Conservation (phyloP, 2,797 vertebrate species). For the Catharus ustulatus region DNA sequence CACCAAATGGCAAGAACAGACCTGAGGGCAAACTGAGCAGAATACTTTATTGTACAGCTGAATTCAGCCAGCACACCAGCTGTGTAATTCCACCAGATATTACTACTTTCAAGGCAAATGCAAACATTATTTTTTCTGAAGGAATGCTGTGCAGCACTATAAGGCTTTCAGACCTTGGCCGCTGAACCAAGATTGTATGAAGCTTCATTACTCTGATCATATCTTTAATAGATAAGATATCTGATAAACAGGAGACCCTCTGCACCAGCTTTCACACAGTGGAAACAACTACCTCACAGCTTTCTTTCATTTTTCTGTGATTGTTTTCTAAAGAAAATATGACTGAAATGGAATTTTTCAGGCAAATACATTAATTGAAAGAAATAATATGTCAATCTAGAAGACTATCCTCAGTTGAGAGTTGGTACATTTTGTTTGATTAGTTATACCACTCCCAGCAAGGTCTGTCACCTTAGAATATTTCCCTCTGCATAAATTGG, state of each 20-base stretch:
- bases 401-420: background rate
- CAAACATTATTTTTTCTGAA: background rate
- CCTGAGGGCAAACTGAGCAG: background rate
- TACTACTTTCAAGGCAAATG: constrained; percentile 16
- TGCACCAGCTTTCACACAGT: background rate
- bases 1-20: constrained; percentile 21
- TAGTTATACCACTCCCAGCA: background rate
- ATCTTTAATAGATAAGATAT: background rate
- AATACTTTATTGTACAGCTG: constrained; percentile 9
- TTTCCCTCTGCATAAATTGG: background rate
- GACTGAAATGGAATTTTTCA: background rate
- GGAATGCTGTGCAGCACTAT: background rate
- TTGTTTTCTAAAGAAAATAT: background rate
- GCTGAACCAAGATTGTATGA: background rate
- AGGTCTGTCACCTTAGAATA: background rate
- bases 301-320: background rate
- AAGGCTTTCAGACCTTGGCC: background rate
- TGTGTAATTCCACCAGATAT: background rate
- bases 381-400: background rate
- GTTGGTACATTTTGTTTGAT: background rate
- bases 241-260: background rate
- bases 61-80: background rate
- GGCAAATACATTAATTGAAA: background rate
- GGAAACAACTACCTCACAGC: background rate
- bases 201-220: background rate